These are phyloP conservation scores for Tapirus indicus DNA, from an alignment of 2,797 vertebrate genomes.

Conservation along the genomic window DNA sequence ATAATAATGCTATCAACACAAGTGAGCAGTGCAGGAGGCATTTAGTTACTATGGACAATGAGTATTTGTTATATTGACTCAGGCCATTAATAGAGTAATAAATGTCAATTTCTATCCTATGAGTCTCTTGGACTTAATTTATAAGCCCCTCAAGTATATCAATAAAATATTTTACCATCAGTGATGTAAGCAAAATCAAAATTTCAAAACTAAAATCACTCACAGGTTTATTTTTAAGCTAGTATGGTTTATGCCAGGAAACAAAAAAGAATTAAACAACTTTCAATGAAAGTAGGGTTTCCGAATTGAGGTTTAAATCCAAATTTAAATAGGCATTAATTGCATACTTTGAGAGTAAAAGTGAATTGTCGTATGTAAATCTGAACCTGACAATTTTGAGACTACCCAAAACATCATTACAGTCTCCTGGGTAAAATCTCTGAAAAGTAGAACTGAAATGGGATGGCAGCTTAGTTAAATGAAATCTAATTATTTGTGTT, in stretches of 20 bases:
- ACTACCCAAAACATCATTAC: background rate
- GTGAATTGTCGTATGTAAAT: background rate
- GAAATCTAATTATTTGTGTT: background rate
- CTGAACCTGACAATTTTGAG: background rate
- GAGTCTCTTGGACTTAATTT: background rate
- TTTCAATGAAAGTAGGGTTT: background rate
- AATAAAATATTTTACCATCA: background rate
- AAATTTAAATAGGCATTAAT: background rate
- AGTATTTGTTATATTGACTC: background rate
- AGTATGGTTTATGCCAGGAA: background rate
- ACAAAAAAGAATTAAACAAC: background rate
- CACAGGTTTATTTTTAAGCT: background rate
- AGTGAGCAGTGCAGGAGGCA: background rate
- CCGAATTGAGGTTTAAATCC: background rate
- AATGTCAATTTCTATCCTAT: background rate
- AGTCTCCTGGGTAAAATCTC: constrained; percentile 4
- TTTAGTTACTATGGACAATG: background rate
- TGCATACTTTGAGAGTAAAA: background rate
- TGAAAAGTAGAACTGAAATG: background rate
- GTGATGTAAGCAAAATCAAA: background rate
- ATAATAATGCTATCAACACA: background rate
- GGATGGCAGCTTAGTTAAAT: background rate
- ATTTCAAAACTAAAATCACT: background rate
- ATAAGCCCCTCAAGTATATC: background rate
- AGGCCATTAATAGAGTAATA: background rate